Percentiles rank a stretch among this genome's conserved stretches.
Conservation (phyloP, 1,140 invertebrate species). For the Apis dorsata region DNA sequence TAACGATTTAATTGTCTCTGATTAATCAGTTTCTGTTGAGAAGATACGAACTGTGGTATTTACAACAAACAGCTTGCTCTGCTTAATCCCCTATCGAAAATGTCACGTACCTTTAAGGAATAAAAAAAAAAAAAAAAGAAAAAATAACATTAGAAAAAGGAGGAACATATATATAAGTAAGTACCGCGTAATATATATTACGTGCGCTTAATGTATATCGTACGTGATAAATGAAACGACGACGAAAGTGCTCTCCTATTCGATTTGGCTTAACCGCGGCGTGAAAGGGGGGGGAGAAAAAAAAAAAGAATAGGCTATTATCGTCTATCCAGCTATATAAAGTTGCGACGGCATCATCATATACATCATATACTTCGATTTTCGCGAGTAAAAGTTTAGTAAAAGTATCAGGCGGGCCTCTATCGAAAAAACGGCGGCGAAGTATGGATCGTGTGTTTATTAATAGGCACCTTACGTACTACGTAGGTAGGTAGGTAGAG, state of each 20-base stretch:
- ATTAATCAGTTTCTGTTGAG: too few relatives aligned
- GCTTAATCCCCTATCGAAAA: background rate
- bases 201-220: background rate
- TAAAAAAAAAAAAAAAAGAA: background rate
- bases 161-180: background rate
- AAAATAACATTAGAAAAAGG: background rate
- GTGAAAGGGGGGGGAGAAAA: too few relatives aligned
- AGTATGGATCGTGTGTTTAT: conserved; percentile 74
- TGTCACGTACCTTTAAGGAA: background rate
- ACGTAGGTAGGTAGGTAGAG: conserved; percentile 63
- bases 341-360: conserved; percentile 16
- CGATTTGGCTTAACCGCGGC: conserved; percentile 2
- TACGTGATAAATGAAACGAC: background rate
- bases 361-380: background rate
- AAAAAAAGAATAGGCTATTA: background rate
- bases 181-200: background rate
- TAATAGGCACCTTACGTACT: conserved; percentile 76
- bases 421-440: conserved; percentile 62
- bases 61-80: conserved; percentile 68
- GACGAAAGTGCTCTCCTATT: background rate
- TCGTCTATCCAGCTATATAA: background rate
- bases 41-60: conserved; percentile 57
- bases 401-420: conserved; percentile 32
- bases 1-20: too few relatives aligned
- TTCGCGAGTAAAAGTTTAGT: too few relatives aligned